phyloP scores from a whole-genome alignment of 2,797 vertebrate genomes.

The Prionace glauca region DNA sequence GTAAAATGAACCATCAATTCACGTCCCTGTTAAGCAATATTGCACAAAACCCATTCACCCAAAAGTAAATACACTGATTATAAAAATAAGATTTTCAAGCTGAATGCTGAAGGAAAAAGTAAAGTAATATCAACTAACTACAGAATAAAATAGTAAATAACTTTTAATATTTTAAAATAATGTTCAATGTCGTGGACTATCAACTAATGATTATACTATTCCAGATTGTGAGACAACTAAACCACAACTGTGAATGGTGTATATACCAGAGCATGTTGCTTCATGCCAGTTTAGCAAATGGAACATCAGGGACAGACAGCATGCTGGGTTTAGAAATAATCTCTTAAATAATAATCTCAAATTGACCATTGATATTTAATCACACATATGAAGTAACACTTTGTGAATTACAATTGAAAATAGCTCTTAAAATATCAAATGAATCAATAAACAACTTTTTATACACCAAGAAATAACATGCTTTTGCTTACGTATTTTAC shows the following conservation, averaged over 20 bases:
- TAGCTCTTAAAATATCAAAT: background rate
- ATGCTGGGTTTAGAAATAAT: background rate
- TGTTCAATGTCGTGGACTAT: background rate
- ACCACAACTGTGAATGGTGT: background rate
- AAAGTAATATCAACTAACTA: background rate
- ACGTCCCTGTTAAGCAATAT: background rate
- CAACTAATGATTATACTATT: background rate
- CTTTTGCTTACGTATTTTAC: background rate
- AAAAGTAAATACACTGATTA: background rate
- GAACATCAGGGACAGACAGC: background rate
- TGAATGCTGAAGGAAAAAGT: background rate
- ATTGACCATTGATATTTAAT: background rate
- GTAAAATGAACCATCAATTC: background rate
- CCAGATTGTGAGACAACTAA: background rate
- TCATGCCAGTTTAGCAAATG: background rate
- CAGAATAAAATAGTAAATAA: background rate
- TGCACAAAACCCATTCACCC: background rate
- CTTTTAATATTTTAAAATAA: background rate
- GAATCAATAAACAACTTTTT: background rate
- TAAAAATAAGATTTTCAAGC: background rate
- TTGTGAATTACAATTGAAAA: background rate
- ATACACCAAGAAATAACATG: background rate
- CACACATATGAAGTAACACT: background rate
- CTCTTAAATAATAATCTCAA: background rate
- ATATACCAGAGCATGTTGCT: background rate